Evolutionary conservation across 2,113 vertebrate genomes (phyloP).

Genomic region (Sakesphorus luctuosus): DNA sequence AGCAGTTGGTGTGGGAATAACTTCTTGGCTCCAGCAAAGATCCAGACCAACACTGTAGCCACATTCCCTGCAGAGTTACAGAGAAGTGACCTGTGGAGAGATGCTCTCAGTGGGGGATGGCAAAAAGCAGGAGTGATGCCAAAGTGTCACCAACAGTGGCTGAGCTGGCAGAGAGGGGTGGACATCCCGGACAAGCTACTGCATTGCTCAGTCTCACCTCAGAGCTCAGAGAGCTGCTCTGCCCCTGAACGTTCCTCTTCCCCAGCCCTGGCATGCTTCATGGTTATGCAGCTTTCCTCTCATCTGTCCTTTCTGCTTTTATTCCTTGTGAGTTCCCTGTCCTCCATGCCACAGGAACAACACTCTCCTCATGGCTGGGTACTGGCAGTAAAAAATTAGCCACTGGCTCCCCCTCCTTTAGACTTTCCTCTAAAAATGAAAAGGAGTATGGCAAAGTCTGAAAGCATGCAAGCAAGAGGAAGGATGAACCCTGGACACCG

Average conservation of each 20-base stretch:
- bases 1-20: background rate
- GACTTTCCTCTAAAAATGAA: background rate
- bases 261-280: background rate
- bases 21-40: background rate
- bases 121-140: background rate
- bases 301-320: background rate
- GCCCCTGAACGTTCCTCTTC: background rate
- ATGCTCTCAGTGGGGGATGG: background rate
- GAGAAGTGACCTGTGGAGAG: background rate
- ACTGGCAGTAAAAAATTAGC: background rate
- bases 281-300: background rate
- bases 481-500: background rate
- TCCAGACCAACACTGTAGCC: background rate
- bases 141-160: background rate
- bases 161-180: background rate
- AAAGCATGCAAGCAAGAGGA: background rate
- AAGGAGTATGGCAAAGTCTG: background rate
- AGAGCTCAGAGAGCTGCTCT: background rate
- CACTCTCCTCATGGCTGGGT: background rate
- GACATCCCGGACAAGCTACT: background rate
- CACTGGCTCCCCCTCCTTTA: background rate
- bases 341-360: background rate
- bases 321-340: background rate
- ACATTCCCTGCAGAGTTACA: background rate
- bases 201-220: background rate